Evolutionary conservation across 1,140 invertebrate species (phyloP).

Genomic region (Triops longicaudatus): DNA sequence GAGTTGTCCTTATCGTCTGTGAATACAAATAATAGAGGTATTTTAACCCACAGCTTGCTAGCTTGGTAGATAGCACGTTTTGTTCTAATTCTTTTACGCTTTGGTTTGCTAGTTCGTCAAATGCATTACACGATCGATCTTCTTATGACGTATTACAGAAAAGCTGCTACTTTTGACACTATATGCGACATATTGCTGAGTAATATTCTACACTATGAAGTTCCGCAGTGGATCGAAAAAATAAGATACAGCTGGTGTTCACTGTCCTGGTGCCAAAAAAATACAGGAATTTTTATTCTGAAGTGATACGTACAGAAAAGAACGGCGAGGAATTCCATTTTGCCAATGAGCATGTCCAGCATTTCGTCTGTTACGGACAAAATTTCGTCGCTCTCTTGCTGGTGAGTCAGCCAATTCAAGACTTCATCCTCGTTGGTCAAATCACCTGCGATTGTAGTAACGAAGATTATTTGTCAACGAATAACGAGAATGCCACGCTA

Average conservation of each 20-base stretch:
- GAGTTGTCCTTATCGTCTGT: slow-evolving; percentile 82
- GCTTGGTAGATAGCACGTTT: not conserved
- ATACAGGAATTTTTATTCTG: not conserved
- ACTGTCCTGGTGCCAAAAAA: not conserved
- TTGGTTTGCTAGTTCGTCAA: too few species aligned
- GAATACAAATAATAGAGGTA: slow-evolving; percentile 29
- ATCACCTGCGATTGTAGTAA: slow-evolving; percentile 50
- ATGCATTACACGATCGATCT: too few species aligned
- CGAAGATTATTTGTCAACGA: not conserved
- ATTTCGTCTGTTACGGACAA: slow-evolving; percentile 91
- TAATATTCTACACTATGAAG: too few species aligned
- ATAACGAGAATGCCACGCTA: not conserved
- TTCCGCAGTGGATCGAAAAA: too few species aligned
- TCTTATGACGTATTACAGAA: too few species aligned
- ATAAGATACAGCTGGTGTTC: not conserved
- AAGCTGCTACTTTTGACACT: too few species aligned
- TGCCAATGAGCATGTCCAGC: slow-evolving; percentile 81
- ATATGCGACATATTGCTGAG: too few species aligned
- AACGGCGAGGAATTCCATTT: slow-evolving; percentile 78
- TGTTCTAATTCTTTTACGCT: not conserved
- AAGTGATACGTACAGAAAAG: slow-evolving; percentile 66
- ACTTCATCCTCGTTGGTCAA: slow-evolving; percentile 85
- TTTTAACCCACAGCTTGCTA: not conserved
- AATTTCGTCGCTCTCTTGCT: slow-evolving; percentile 80
- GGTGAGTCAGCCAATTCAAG: slow-evolving; percentile 74